phyloP scores from a whole-genome alignment of 2,888 invertebrate genomes.

The Acanthosepion esculentum region DNA sequence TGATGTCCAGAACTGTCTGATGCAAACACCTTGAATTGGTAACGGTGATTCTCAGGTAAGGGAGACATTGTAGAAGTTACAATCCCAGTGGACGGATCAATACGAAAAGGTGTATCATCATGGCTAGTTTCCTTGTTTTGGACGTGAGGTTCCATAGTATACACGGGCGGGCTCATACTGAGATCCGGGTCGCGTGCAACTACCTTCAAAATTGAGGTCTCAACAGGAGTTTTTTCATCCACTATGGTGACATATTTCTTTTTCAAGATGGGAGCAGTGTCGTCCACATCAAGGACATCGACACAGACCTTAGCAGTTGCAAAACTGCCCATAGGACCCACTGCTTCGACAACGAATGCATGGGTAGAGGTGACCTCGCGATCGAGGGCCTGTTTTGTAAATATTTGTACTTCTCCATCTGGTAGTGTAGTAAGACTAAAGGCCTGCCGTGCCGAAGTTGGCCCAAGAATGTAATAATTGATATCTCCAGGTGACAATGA shows the following conservation, averaged over 20 bases:
- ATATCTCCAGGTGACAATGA: slow-evolving; percentile 25
- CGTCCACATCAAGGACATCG: slow-evolving; percentile 1
- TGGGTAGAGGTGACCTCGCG: not conserved
- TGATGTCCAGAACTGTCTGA: not conserved
- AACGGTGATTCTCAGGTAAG: not conserved
- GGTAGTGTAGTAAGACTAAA: not conserved
- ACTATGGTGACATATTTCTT: slow-evolving; percentile 37
- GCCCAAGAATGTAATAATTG: slow-evolving; percentile 1
- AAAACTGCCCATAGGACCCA: slow-evolving; percentile 35
- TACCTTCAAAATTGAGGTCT: not conserved
- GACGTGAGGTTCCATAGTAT: not conserved
- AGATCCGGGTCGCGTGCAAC: slow-evolving; percentile 33
- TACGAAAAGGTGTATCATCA: not conserved
- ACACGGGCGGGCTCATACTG: not conserved
- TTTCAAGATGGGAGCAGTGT: slow-evolving; percentile 36
- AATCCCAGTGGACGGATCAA: slow-evolving; percentile 41
- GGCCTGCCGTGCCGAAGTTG: not conserved
- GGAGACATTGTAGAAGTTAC: not conserved
- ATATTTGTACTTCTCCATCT: slow-evolving; percentile 23
- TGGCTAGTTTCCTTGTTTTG: not conserved
- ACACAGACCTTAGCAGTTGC: slow-evolving; percentile 34
- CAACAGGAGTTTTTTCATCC: slow-evolving; percentile 24
- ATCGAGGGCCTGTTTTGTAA: not conserved
- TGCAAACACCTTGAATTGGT: not conserved
- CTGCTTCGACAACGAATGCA: not conserved